A percentile compares a stretch with the other conserved stretches of the same genome.
Conservation (phyloP, 2,113 vertebrate genomes). For the Ellobius talpinus region DNA sequence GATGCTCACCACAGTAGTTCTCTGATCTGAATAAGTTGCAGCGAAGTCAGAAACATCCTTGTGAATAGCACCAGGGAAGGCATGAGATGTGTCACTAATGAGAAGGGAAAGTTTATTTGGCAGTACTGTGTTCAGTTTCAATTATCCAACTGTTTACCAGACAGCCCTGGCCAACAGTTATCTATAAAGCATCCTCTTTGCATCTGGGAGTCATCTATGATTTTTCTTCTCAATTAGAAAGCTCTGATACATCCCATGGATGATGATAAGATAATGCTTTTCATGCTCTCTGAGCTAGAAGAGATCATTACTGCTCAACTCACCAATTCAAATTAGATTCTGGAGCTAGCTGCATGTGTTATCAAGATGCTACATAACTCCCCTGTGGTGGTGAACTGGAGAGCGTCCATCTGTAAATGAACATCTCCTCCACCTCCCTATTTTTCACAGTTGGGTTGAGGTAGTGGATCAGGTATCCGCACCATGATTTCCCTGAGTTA, state of each 20-base stretch:
- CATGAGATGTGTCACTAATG: not conserved
- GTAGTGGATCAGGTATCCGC: not conserved
- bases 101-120: not conserved
- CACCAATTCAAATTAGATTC: slow-evolving; percentile 54
- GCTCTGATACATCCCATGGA: slow-evolving; percentile 25
- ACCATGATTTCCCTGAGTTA: not conserved
- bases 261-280: slow-evolving; percentile 15
- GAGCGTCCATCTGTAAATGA: not conserved
- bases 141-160: slow-evolving; percentile 29
- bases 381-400: not conserved
- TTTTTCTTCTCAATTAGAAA: slow-evolving; percentile 36
- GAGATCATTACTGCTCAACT: slow-evolving; percentile 50
- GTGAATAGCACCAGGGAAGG: slow-evolving; percentile 34
- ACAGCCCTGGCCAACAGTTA: not conserved
- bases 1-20: not conserved
- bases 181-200: not conserved
- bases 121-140: slow-evolving; percentile 15
- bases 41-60: not conserved
- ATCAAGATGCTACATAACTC: not conserved
- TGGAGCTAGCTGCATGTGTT: not conserved
- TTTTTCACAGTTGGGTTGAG: slow-evolving; percentile 19
- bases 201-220: not conserved
- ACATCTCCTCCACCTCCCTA: not conserved
- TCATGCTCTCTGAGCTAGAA: slow-evolving; percentile 52
- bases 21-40: not conserved